A percentile compares a stretch with the other conserved stretches of the same genome.
phyloP scores from a whole-genome alignment of 2,797 vertebrate species.

The Platyrinchus mystaceus region DNA sequence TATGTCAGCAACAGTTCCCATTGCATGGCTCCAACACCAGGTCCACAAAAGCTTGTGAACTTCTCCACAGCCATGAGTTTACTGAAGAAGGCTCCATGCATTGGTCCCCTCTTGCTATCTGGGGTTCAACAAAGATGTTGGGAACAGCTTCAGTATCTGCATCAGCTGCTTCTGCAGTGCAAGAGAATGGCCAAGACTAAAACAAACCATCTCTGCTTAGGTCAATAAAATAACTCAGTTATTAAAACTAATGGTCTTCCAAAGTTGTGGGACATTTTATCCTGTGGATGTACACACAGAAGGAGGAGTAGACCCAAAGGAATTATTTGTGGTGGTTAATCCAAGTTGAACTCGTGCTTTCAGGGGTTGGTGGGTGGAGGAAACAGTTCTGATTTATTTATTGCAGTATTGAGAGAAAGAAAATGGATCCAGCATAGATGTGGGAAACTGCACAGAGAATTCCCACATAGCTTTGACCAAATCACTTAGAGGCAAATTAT shows the following conservation, averaged over 20 bases:
- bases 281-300: background rate
- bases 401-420: background rate
- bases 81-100: accelerated
- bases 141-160: background rate
- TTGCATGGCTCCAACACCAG: background rate
- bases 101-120: background rate
- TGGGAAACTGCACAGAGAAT: background rate
- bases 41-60: background rate
- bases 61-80: background rate
- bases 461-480: background rate
- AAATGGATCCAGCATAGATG: background rate
- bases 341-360: background rate
- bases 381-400: background rate
- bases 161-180: accelerated
- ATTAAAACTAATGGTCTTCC: background rate
- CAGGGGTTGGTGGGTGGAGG: background rate
- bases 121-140: background rate
- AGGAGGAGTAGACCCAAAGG: background rate
- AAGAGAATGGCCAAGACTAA: too few species aligned
- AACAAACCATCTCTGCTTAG: background rate
- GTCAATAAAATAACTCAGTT: background rate
- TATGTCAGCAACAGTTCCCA: background rate
- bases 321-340: background rate
- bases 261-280: background rate
- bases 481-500: background rate